Conservation (phyloP, 1,140 invertebrate species). For the Lepidurus apus region DNA sequence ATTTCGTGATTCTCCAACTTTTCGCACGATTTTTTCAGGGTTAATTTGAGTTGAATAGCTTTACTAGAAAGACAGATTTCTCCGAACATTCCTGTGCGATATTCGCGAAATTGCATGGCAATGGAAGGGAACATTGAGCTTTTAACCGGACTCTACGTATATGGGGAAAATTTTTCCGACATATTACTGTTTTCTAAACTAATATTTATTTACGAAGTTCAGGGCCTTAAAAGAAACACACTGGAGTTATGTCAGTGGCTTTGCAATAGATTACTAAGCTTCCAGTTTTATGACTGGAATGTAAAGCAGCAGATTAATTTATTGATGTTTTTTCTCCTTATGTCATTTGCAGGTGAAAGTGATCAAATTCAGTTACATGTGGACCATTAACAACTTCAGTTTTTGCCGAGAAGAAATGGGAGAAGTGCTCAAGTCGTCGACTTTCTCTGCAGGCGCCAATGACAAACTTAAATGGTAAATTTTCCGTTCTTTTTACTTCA, state of each 20-base stretch:
- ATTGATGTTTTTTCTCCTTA: neutral
- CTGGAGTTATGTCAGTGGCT: neutral
- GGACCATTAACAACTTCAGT: constrained; percentile 99
- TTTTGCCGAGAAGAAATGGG: constrained; percentile 99
- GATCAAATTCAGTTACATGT: constrained; percentile 99
- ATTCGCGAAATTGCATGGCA: no score
- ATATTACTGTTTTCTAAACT: no score
- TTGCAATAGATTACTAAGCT: neutral
- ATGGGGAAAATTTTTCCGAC: no score
- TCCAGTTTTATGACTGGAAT: constrained; percentile 10
- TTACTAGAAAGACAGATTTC: no score
- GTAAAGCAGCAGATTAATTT: neutral
- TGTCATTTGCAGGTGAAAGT: constrained; percentile 85
- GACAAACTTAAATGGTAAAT: constrained; percentile 98
- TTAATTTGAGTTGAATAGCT: no score
- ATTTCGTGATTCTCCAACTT: no score
- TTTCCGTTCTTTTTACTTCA: neutral
- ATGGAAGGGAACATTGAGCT: no score
- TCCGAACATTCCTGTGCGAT: no score
- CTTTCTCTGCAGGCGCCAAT: constrained; percentile 97
- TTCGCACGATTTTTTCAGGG: no score
- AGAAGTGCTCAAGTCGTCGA: constrained; percentile 98
- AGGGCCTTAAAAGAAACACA: neutral
- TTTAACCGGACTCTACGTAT: no score
- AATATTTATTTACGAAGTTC: no score